These are phyloP conservation scores for Avahi laniger DNA, from an alignment of 2,797 vertebrate genomes.

Conservation along the genomic window DNA sequence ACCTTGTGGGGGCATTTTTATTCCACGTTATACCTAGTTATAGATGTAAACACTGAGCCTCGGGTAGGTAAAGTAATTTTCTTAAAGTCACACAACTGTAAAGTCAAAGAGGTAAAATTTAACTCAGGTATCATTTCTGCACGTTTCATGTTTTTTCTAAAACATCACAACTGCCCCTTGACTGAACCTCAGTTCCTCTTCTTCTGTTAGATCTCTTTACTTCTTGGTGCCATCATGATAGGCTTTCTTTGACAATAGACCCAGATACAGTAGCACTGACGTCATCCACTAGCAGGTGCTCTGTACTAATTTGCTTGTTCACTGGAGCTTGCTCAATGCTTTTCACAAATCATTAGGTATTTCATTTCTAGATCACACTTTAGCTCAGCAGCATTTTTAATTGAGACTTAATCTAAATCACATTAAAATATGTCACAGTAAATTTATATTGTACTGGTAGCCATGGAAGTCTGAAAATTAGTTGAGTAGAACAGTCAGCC, in stretches of 20 bases:
- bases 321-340: not conserved
- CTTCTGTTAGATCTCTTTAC: not conserved
- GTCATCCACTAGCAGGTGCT: not conserved
- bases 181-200: not conserved
- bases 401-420: not conserved
- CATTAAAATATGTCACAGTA: not conserved
- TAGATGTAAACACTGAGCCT: not conserved
- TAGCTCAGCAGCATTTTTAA: not conserved
- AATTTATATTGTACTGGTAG: not conserved
- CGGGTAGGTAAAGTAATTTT: not conserved
- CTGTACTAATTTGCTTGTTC: not conserved
- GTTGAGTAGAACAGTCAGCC: not conserved
- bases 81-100: not conserved
- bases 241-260: not conserved
- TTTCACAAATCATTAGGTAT: constrained; percentile 15
- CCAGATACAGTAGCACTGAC: not conserved
- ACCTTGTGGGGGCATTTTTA: not conserved
- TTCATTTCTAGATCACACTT: not conserved
- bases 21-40: not conserved
- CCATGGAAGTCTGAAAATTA: not conserved
- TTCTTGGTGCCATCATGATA: not conserved
- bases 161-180: not conserved
- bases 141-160: not conserved
- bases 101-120: not conserved
- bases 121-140: not conserved